phyloP scores from a whole-genome alignment of 2,888 invertebrate genomes.

The Psylliodes chrysocephalus region DNA sequence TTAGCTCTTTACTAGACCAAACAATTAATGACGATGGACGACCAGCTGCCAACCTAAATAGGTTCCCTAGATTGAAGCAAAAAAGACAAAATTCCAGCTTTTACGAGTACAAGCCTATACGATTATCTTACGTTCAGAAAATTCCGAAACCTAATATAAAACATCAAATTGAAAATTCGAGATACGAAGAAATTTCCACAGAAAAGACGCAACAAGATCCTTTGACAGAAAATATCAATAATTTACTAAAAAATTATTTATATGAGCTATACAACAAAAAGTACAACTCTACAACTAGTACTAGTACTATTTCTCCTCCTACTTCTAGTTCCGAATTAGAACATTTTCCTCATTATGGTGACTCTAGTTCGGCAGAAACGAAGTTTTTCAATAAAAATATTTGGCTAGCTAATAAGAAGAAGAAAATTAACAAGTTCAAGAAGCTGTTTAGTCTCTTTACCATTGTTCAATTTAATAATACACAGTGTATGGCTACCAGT shows the following conservation, averaged over 20 bases:
- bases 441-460: conserved; percentile 76
- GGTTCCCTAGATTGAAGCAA: conserved; percentile 34
- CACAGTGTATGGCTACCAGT: conserved; percentile 68
- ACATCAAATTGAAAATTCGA: conserved; percentile 28
- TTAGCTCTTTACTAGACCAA: conserved; percentile 33
- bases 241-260: conserved; percentile 50
- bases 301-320: background rate
- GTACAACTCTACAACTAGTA: conserved; percentile 23
- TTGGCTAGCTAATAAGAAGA: conserved; percentile 53
- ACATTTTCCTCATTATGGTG: background rate
- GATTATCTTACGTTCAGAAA: conserved; percentile 40
- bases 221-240: conserved; percentile 47
- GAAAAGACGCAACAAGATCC: conserved; percentile 9
- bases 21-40: conserved; percentile 4
- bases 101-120: conserved; percentile 17
- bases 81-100: conserved; percentile 6
- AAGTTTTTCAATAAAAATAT: conserved; percentile 47
- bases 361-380: conserved; percentile 18
- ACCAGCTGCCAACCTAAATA: background rate
- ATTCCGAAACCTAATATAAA: conserved; percentile 33
- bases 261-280: conserved; percentile 49
- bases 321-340: background rate
- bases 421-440: conserved; percentile 57
- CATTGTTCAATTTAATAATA: conserved; percentile 76
- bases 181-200: conserved; percentile 37